Evolutionary conservation across 2,888 invertebrate species (phyloP), one percentile per base, ranked within the genome.

Genomic region (Athetis lepigone): DNA sequence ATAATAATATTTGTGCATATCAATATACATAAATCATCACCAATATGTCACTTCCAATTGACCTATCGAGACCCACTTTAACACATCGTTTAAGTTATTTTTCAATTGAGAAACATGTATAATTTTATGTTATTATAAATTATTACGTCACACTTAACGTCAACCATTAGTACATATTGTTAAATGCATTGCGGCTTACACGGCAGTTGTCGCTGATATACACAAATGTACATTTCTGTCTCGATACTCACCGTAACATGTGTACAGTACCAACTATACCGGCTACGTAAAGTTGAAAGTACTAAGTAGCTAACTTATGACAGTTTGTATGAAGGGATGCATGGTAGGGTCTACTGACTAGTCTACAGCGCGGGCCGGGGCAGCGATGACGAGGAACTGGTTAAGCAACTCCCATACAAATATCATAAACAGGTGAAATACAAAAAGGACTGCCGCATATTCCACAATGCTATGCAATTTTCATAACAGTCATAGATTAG

Each of bases 391-490:
- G 84, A 85, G 85, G 85, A 75, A 76, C 80, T 80, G 82, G 83
- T 85, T 84, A 92, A 89, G 88, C 87, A 88, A 87, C 80, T 83
- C 82, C 84, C 84, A 87, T 86, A 87, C 87, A 80, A 81, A 76
- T 81, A 88, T 86, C 80, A 87, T 82, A 85, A 69, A 82, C 75
- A 81, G 56, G 82, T 78, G 82, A 81, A 80, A 63, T 77, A 65
- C 68, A 74, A 65, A 85, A 86, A 90, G 85, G 88, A 91, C 94
- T 92, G 93, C 93, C 94, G 94, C 92, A 94, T 94, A 94, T 90
- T 91, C 92, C 95, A 93, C 94, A 93, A 93, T 91, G 92, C 93
- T 90, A 91, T 91, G 89, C 92, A 90, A 93, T 88, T 90, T 89
- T 91, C 90, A 91, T 85, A 92, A 90, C 88, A 92, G 89, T 87